Evolutionary conservation across 1,140 invertebrate genomes (phyloP).

Genomic region (Aradophagus sp.): DNA sequence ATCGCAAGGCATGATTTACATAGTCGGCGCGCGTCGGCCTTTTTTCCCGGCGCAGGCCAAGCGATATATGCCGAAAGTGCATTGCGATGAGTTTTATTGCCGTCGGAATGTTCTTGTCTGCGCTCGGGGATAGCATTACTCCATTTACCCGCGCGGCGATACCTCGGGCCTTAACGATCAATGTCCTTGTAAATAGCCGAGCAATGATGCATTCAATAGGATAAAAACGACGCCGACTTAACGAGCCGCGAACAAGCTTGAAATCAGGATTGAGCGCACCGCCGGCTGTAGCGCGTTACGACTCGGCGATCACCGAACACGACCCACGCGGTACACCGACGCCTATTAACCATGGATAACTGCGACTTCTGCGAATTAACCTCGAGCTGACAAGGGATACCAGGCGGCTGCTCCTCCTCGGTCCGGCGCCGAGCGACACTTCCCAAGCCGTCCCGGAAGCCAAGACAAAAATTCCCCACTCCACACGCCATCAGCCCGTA

Average conservation of each 20-base stretch:
- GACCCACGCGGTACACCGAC: constrained; percentile 52
- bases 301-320: constrained; percentile 56
- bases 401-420: too few relatives aligned
- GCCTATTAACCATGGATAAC: constrained; percentile 49
- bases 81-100: constrained; percentile 42
- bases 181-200: constrained; percentile 59
- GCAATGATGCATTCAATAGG: constrained; percentile 64
- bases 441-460: too few relatives aligned
- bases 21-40: constrained; percentile 39
- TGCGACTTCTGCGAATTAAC: constrained; percentile 44
- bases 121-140: constrained; percentile 46
- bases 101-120: constrained; percentile 35
- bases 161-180: constrained; percentile 54
- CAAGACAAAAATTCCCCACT: too few relatives aligned
- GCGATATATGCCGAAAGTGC: constrained; percentile 50
- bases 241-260: constrained; percentile 64
- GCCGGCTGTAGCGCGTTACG: constrained; percentile 53
- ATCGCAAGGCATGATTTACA: constrained; percentile 45
- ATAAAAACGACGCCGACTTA: constrained; percentile 61
- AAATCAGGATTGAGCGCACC: constrained; percentile 60
- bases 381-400: constrained; percentile 16
- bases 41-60: constrained; percentile 31
- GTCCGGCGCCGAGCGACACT: too few relatives aligned
- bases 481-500: too few relatives aligned
- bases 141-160: constrained; percentile 31